These are phyloP conservation scores for Oreochromis mossambicus DNA, from an alignment of 2,797 vertebrate genomes.

Conservation along the genomic window DNA sequence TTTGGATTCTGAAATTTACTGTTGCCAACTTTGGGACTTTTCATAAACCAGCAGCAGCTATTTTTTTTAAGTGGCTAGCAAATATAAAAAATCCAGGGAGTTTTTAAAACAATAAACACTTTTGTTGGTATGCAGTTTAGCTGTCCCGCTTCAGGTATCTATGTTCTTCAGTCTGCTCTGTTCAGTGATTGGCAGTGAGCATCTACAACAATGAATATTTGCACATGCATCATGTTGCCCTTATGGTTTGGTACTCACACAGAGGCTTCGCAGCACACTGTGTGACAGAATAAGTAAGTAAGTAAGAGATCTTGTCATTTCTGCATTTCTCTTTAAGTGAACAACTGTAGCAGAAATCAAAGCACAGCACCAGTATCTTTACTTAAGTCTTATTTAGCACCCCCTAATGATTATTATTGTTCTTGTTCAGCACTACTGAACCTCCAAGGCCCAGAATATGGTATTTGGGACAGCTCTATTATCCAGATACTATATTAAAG, in stretches of 20 bases:
- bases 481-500: neutral
- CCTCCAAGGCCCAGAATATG: neutral
- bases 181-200: neutral
- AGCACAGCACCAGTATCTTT: neutral
- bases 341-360: neutral
- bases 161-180: neutral
- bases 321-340: neutral
- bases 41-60: neutral
- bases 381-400: neutral
- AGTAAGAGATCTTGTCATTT: neutral
- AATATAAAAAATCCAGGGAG: neutral
- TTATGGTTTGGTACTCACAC: neutral
- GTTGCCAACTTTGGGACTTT: neutral
- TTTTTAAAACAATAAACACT: neutral
- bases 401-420: neutral
- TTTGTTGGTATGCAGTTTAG: neutral
- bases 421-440: neutral
- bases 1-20: neutral
- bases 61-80: neutral
- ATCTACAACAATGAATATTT: neutral
- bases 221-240: neutral
- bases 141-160: neutral
- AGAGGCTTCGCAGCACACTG: neutral
- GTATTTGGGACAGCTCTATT: neutral
- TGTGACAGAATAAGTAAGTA: neutral